Evolutionary conservation across 1,140 invertebrate species (phyloP).

Genomic region (Zophobas morio): DNA sequence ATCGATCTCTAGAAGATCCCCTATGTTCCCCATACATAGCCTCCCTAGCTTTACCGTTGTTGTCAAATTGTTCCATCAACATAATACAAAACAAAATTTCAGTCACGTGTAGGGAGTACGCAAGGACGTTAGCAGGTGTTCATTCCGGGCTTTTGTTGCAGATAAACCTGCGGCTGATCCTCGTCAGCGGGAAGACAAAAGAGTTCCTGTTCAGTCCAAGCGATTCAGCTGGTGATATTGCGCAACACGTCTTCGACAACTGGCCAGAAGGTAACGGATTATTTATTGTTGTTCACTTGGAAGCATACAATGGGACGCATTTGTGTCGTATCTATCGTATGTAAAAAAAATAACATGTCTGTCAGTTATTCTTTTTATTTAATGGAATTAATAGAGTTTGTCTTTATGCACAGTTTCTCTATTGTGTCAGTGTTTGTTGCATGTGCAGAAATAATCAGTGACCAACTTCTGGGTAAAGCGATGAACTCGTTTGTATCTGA

Average conservation of each 20-base stretch:
- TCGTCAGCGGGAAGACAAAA: conserved; percentile 98
- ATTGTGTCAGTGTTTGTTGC: no score
- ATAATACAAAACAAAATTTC: neutral
- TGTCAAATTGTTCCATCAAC: neutral
- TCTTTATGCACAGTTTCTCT: no score
- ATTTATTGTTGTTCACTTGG: conserved; percentile 10
- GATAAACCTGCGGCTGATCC: conserved; percentile 97
- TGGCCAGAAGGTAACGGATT: conserved; percentile 91
- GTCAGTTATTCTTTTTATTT: no score
- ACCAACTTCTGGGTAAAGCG: no score
- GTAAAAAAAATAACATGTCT: neutral
- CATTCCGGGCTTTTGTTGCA: conserved; percentile 71
- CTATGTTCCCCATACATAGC: no score
- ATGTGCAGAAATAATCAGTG: no score
- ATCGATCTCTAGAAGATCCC: neutral
- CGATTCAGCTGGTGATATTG: conserved; percentile 98
- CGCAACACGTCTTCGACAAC: conserved; percentile 98
- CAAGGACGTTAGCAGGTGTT: conserved; percentile 32
- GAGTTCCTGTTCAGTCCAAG: conserved; percentile 97
- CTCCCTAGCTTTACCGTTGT: neutral
- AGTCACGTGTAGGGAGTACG: conserved; percentile 6
- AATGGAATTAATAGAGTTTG: neutral
- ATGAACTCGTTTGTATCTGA: no score
- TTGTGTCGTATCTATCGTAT: neutral
- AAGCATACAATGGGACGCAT: neutral